Evolutionary conservation across 2,888 invertebrate species (phyloP).

Genomic region (Tenthredo livida): DNA sequence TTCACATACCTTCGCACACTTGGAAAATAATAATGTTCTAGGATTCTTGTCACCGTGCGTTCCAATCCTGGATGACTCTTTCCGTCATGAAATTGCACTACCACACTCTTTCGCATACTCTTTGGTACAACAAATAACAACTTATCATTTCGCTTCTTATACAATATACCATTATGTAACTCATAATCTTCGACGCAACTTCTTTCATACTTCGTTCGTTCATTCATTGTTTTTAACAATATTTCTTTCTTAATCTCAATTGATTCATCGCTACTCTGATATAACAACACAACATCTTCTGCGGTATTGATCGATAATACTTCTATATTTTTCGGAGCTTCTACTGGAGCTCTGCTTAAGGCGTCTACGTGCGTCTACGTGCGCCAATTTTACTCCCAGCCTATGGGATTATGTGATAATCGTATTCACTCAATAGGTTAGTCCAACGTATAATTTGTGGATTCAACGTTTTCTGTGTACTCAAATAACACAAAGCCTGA

Average conservation of each 20-base stretch:
- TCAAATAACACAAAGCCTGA: constrained; percentile 49
- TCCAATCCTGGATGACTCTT: constrained; percentile 43
- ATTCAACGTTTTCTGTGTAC: constrained; percentile 53
- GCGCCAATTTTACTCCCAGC: constrained; percentile 25
- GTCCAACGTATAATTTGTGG: constrained; percentile 53
- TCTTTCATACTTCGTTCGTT: constrained; percentile 29
- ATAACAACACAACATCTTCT: constrained; percentile 36
- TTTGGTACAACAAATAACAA: constrained; percentile 50
- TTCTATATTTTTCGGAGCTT: constrained; percentile 15
- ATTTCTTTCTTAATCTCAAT: constrained; percentile 59
- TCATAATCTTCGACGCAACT: neutral
- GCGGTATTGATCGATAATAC: constrained; percentile 22
- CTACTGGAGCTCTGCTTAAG: constrained; percentile 46
- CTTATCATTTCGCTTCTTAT: constrained; percentile 33
- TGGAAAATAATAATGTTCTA: constrained; percentile 45
- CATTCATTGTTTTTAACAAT: constrained; percentile 64
- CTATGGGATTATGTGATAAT: constrained; percentile 48
- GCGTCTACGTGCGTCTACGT: constrained; percentile 56
- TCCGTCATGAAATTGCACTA: constrained; percentile 51
- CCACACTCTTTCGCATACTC: constrained; percentile 46
- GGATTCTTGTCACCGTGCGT: constrained; percentile 24
- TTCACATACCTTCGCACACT: neutral
- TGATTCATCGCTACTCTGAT: constrained; percentile 40
- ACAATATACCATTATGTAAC: neutral
- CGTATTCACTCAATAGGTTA: constrained; percentile 42